Conservation (phyloP, 2,797 vertebrate genomes). For the Schizopygopsis pylzovi region DNA sequence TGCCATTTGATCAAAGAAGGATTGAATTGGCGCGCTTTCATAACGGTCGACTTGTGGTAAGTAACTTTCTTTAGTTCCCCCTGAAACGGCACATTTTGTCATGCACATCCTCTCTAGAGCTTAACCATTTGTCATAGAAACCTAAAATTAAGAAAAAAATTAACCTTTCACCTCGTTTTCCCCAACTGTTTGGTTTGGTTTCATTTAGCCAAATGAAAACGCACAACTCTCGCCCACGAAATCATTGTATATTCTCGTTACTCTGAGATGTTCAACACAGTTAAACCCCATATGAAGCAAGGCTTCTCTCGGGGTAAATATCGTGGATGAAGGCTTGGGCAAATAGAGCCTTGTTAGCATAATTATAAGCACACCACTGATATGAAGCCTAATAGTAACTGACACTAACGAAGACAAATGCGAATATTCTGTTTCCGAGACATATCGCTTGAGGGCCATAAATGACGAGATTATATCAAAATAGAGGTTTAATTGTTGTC, state of each 20-base stretch:
- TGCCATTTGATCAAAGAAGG: too few relatives aligned
- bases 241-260: neutral
- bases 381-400: conserved; percentile 32
- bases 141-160: neutral
- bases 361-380: conserved; percentile 26
- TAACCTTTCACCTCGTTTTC: too few relatives aligned
- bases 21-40: too few relatives aligned
- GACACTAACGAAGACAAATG: conserved; percentile 52
- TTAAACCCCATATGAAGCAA: conserved; percentile 11
- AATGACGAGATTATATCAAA: conserved; percentile 8
- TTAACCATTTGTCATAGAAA: neutral
- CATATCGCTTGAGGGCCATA: neutral
- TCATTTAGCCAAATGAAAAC: too few relatives aligned
- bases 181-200: too few relatives aligned
- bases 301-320: neutral
- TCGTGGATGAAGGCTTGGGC: conserved; percentile 21
- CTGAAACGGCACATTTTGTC: neutral
- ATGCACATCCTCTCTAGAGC: neutral
- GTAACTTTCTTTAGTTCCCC: neutral
- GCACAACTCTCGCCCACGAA: too few relatives aligned
- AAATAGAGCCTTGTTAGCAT: conserved; percentile 33
- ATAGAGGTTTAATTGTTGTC: conserved; percentile 21
- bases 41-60: neutral
- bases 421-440: conserved; percentile 27
- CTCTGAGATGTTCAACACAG: neutral